Base-by-base conservation (phyloP, 2,888 invertebrate species). In the Masnerella sp. region DNA sequence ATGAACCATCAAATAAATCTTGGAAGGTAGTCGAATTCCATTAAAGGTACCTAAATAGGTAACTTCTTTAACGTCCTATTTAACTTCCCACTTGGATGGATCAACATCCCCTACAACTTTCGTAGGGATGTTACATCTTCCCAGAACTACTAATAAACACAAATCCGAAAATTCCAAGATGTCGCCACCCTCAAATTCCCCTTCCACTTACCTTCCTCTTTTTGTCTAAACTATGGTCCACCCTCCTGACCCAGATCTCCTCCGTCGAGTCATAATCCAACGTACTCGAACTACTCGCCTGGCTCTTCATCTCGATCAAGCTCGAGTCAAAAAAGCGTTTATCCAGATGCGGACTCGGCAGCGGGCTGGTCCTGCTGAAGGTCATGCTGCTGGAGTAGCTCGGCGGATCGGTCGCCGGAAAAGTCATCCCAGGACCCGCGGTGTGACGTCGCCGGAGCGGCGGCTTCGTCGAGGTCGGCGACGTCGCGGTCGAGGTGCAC, bases 301-400 rank as follows among this genome's bases (percentile, higher is more conserved):
- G 91, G 78, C 92, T 93, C 84, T 94, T 93, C 88, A 95, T 94
- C 88, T 94, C 94, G 80, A 95, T 92, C 77, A 95, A 89, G 75
- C 94, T 94, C 78, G 93, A 92, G 88, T 95, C 95, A 84, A 95
- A 95, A 89, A 94, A 95, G 76, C 92, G 90, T 83, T 93, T 93
- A 87, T 95, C 94, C 75, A 92, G 90, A 87, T 95, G 95, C 1
- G 92, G 93, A 81, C 90, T 90, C 18, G 88, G 88, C 70, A 90
- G 81, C 1, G 90, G 89, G 36, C 90, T 89, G 43, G 87, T 85
- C 56, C 85, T 82, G 22, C 86, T 85, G 65, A 87, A 86, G 30
- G 85, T 82, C 86, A 86, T 86, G 65, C 87, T 86, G 76, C 73
- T 81, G n/a, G 85, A 85, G 64, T 86, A 84, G 4, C 80, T 81